Evolutionary conservation across 2,113 vertebrate species (phyloP).

Genomic region (Naja naja): DNA sequence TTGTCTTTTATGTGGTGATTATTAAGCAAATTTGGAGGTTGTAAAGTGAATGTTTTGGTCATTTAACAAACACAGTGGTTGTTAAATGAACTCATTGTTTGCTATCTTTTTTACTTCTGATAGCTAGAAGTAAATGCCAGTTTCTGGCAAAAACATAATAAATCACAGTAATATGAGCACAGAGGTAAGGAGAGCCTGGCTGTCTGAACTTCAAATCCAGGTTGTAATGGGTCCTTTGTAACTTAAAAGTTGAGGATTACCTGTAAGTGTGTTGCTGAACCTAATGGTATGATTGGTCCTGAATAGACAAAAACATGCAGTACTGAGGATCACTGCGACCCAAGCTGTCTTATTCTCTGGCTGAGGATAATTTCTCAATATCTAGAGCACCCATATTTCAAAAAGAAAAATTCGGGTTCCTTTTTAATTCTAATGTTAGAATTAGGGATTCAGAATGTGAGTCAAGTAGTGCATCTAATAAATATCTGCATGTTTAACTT

Average conservation of each 20-base stretch:
- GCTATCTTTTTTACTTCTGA: background rate
- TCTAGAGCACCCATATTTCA: background rate
- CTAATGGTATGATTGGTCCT: background rate
- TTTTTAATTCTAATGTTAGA: background rate
- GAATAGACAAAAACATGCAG: background rate
- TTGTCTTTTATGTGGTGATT: background rate
- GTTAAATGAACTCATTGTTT: background rate
- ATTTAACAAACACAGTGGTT: background rate
- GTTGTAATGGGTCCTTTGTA: background rate
- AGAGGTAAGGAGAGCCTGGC: background rate
- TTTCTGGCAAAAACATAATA: background rate
- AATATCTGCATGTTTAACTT: background rate
- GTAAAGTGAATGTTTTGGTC: background rate
- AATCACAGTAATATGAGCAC: background rate
- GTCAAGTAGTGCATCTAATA: background rate
- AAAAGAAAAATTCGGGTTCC: background rate
- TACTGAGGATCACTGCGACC: background rate
- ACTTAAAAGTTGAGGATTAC: background rate
- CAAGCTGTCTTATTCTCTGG: background rate
- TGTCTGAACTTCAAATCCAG: background rate
- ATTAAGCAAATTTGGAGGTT: background rate
- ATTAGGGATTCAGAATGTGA: background rate
- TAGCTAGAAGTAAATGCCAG: background rate
- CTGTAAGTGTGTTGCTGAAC: background rate
- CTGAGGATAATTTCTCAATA: background rate